A percentile compares a stretch with the other conserved stretches of the same genome.
Conservation (phyloP, 2,888 invertebrate genomes). For the Lasioglossum vierecki region DNA sequence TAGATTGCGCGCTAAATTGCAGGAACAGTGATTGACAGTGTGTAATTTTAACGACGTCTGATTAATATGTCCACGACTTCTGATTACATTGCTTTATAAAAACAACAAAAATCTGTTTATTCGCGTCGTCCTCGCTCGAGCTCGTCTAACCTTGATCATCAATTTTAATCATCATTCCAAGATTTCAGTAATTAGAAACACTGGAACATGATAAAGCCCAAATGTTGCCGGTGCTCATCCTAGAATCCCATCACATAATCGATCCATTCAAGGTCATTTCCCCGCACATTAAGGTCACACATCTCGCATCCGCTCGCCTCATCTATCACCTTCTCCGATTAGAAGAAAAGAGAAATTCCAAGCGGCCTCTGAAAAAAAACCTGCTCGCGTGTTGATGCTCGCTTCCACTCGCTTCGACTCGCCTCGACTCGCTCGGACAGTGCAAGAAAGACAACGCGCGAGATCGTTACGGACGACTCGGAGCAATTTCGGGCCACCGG, state of each 20-base stretch:
- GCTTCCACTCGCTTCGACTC: not conserved
- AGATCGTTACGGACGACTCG: conserved; percentile 36
- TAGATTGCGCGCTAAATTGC: not conserved
- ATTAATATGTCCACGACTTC: not conserved
- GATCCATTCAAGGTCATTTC: conserved; percentile 7
- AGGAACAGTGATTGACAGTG: not conserved
- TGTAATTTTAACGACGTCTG: not conserved
- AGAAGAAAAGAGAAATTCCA: conserved; percentile 18
- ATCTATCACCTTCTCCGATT: conserved; percentile 16
- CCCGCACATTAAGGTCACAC: conserved; percentile 16
- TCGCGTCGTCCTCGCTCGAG: not conserved
- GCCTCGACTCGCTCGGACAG: not conserved
- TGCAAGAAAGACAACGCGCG: not conserved
- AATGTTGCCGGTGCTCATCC: not conserved
- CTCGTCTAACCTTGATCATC: not conserved
- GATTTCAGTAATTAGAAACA: not conserved
- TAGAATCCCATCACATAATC: not conserved
- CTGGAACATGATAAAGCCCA: not conserved
- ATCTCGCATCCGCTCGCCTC: not conserved
- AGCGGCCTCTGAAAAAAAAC: not conserved
- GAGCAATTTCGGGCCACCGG: conserved; percentile 41
- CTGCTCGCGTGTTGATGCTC: conserved; percentile 12
- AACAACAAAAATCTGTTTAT: too few species aligned
- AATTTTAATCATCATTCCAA: not conserved
- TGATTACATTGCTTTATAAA: too few species aligned